These are phyloP conservation scores for Limonius californicus DNA, from an alignment of 1,140 invertebrate genomes.

Conservation along the genomic window DNA sequence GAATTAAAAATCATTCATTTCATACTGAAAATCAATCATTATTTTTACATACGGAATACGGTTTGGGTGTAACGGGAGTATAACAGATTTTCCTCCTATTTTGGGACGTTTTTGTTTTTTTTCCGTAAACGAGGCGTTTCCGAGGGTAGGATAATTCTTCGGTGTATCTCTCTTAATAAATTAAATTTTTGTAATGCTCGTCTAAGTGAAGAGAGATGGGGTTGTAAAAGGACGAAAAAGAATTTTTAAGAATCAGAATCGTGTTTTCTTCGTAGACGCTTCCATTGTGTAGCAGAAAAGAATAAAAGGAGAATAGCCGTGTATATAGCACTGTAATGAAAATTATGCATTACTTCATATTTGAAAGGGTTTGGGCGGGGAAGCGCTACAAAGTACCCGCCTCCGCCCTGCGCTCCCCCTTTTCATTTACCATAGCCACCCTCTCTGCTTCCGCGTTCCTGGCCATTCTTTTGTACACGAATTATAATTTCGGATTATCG, in stretches of 20 bases:
- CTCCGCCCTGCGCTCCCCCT: constrained; percentile 2
- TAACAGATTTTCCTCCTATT: too few species aligned
- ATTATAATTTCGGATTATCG: constrained; percentile 10
- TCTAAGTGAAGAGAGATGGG: too few species aligned
- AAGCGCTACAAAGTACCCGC: constrained; percentile 25
- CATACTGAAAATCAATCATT: constrained; percentile 37
- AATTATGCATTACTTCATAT: constrained; percentile 34
- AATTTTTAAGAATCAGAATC: constrained; percentile 18
- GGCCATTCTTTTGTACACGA: constrained; percentile 17
- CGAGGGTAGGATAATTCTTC: too few species aligned
- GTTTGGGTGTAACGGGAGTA: too few species aligned
- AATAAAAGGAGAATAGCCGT: constrained; percentile 27
- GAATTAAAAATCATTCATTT: constrained; percentile 39
- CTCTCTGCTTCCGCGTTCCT: constrained; percentile 13
- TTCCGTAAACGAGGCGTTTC: too few species aligned
- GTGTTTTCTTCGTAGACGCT: constrained; percentile 26
- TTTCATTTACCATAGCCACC: constrained; percentile 20
- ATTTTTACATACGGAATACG: too few species aligned
- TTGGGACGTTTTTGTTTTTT: too few species aligned
- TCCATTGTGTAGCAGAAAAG: constrained; percentile 24
- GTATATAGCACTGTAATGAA: constrained; percentile 30
- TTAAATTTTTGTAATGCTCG: too few species aligned
- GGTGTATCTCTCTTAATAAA: too few species aligned
- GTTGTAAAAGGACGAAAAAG: not conserved
- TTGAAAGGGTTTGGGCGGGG: constrained; percentile 26